Evolutionary conservation across 37 sponge, comb jelly and placozoan genomes (phyloP).

Genomic region (Axinella damicornis): DNA sequence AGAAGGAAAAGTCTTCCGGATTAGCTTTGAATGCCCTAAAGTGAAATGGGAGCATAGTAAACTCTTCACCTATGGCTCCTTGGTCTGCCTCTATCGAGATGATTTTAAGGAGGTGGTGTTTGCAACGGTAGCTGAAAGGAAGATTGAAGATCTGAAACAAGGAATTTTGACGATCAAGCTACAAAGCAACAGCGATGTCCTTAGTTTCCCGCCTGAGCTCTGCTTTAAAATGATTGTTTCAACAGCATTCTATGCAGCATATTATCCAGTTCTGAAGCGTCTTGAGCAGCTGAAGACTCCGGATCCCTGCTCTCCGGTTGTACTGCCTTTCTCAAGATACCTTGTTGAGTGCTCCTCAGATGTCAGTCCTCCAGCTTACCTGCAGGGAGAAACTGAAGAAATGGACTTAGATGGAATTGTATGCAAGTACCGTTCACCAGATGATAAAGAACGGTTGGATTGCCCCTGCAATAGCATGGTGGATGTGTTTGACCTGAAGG

Average conservation of each 20-base stretch:
- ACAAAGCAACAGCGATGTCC: slow-evolving; percentile 17
- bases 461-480: not conserved
- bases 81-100: slow-evolving; percentile 67
- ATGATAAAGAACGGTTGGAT: too few species aligned
- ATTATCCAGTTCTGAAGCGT: slow-evolving; percentile 48
- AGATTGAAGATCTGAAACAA: slow-evolving; percentile 29
- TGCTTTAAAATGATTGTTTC: slow-evolving; percentile 64
- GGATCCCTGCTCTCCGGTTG: not conserved
- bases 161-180: slow-evolving; percentile 31
- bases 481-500: not conserved
- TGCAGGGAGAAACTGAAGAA: not conserved
- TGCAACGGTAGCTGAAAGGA: slow-evolving; percentile 71
- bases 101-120: slow-evolving; percentile 25
- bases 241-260: slow-evolving; percentile 72
- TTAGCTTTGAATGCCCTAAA: slow-evolving; percentile 22
- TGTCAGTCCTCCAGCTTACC: slow-evolving; percentile 8
- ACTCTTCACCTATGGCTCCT: slow-evolving; percentile 59
- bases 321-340: slow-evolving; percentile 20
- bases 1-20: not conserved
- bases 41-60: slow-evolving; percentile 64
- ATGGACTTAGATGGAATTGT: not conserved
- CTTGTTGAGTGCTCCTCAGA: slow-evolving; percentile 4
- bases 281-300: slow-evolving; percentile 35
- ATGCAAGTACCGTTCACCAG: not conserved
- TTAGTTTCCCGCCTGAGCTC: not conserved